Base-by-base conservation (phyloP, 2,888 invertebrate species). In the Bombyx huttoni region DNA sequence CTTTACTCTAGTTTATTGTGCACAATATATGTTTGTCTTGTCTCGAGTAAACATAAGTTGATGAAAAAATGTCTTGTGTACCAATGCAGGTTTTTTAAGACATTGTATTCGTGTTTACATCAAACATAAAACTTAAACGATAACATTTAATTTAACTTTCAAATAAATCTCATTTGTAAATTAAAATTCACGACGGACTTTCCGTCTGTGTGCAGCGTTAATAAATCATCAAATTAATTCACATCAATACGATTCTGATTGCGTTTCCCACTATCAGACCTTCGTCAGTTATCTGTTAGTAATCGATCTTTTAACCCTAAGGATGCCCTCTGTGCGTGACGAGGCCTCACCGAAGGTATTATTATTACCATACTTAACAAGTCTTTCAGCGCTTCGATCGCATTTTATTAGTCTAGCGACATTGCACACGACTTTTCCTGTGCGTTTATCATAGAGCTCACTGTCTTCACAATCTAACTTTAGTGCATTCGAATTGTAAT, bases 291-390 rank as follows among this genome's bases (percentile, higher is more conserved):
- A 70, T 75, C 74, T 62, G 62, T 60, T 67, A 61, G 65, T 63
- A 64, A 64, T 62, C 57, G 64, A 68, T 78, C 74, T 80, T 73
- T 77, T 24, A 81, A 77, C 77, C 78, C 81, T 79, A 65, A 64
- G 67, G 64, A 68, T 73, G 83, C 78, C 79, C 81, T 82, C 72
- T 74, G 76, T 71, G 75, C 83, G 87, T 83, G 82, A 76, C 81
- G 78, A 85, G 82, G 82, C 71, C 78, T 71, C 54, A 48, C 49
- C 57, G 61, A 66, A 65, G 64, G 68, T 50, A 62, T 66, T 70
- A 61, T 59, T 67, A 67, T 70, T 63, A 57, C 53, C 57, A 55
- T 53, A 58, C 53, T n/a, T 50, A 50, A 52, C 65, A 56, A 60
- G 57, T 59, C 60, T 71, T 75, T 71, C 71, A 78, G 75, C 75